These are phyloP conservation scores for Forbesichthys agassizii DNA, from an alignment of 2,113 vertebrate species.

Conservation along the genomic window DNA sequence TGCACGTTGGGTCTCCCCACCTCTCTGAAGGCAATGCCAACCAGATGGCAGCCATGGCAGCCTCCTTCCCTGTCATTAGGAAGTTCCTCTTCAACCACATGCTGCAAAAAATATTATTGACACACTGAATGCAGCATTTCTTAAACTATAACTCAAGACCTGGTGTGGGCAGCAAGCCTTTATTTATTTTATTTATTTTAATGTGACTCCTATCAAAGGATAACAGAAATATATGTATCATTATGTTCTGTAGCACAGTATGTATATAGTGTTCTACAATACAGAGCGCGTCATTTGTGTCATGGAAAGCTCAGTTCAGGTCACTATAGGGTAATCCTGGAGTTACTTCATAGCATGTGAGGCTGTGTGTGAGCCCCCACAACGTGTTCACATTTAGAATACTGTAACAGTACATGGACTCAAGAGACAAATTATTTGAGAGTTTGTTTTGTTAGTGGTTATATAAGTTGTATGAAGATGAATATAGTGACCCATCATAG, in stretches of 20 bases:
- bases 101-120: constrained; percentile 55
- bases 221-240: not conserved
- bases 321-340: constrained; percentile 45
- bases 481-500: too few relatives aligned
- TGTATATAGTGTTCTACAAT: not conserved
- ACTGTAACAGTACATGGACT: too few relatives aligned
- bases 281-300: constrained; percentile 14
- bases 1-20: not conserved
- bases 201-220: constrained; percentile 10
- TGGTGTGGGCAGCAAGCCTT: constrained; percentile 2
- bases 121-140: constrained; percentile 25
- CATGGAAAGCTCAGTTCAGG: constrained; percentile 18
- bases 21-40: constrained; percentile 47
- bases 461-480: too few relatives aligned
- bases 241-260: not conserved
- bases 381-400: too few relatives aligned
- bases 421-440: too few relatives aligned
- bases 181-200: constrained; percentile 5
- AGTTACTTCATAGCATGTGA: constrained; percentile 44
- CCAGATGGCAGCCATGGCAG: constrained; percentile 60
- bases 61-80: constrained; percentile 60
- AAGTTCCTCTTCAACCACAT: constrained; percentile 47
- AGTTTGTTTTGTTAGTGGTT: too few relatives aligned
- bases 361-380: not conserved
- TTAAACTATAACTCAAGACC: constrained; percentile 9